Percentiles rank a stretch among this genome's conserved stretches.
These are phyloP conservation scores for Xenops minutus DNA, from an alignment of 2,797 vertebrate species.

Conservation along the genomic window DNA sequence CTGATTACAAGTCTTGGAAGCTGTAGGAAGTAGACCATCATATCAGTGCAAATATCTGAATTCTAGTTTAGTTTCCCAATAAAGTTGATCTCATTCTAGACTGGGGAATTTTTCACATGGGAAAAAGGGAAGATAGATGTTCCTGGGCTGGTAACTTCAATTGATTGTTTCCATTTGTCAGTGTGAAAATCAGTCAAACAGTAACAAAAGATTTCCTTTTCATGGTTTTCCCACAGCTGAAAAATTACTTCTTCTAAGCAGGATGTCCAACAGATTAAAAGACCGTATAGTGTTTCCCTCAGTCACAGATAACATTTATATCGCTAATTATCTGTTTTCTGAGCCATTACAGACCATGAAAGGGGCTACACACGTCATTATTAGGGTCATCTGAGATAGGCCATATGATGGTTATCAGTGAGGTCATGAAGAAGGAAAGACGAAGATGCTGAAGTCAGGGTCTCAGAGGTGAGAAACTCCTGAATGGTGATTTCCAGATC, in stretches of 20 bases:
- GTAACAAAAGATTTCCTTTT: constrained; percentile 33
- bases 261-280: constrained; percentile 23
- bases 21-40: neutral
- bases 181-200: constrained; percentile 8
- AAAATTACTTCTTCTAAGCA: constrained; percentile 29
- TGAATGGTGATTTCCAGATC: neutral
- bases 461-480: neutral
- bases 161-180: neutral
- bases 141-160: neutral
- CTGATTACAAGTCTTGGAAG: neutral
- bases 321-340: neutral
- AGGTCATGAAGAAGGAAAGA: neutral
- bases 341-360: neutral
- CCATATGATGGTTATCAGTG: neutral
- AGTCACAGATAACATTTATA: neutral
- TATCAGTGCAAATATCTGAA: neutral
- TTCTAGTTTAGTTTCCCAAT: neutral
- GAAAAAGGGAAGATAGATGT: neutral
- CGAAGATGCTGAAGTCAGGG: neutral
- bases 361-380: fast-evolving
- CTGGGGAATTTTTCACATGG: neutral
- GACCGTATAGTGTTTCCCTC: neutral
- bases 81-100: neutral
- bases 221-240: neutral
- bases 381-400: neutral